Conservation (phyloP, 2,113 vertebrate genomes). For the Nesogale talazaci region DNA sequence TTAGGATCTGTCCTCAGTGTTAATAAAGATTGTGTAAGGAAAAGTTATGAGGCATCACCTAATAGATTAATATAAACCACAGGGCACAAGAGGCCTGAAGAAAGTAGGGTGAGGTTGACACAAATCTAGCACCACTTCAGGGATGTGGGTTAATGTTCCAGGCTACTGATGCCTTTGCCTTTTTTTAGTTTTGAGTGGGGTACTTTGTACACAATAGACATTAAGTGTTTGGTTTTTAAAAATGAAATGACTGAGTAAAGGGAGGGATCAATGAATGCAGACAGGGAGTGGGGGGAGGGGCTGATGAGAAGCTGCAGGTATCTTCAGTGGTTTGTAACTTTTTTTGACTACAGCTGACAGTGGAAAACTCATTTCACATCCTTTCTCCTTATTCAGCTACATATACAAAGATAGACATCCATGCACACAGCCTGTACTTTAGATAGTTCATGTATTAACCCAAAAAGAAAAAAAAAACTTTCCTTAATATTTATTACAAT, state of each 20-base stretch:
- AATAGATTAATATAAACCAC: slow-evolving; percentile 72
- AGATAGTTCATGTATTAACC: too few species aligned
- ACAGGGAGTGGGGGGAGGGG: background rate
- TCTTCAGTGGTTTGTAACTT: background rate
- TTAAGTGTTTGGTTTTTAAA: background rate
- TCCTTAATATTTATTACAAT: background rate
- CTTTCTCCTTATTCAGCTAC: background rate
- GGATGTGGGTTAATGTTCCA: background rate
- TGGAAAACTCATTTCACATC: slow-evolving; percentile 1
- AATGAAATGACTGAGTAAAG: background rate
- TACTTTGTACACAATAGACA: background rate
- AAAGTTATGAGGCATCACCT: slow-evolving; percentile 66
- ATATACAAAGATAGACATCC: background rate
- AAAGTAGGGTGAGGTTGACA: slow-evolving; percentile 36
- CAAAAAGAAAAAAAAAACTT: slow-evolving; percentile 21
- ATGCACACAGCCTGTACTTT: too few species aligned
- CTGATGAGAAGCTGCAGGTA: background rate
- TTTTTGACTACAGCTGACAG: background rate
- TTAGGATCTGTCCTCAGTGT: slow-evolving; percentile 59
- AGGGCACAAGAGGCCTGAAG: slow-evolving; percentile 57
- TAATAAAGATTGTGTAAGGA: slow-evolving; percentile 65
- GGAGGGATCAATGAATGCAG: background rate
- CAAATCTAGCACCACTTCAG: background rate
- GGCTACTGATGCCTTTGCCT: background rate
- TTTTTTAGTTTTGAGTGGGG: background rate